Percentiles rank a stretch among this genome's conserved stretches.
Evolutionary conservation across 2,888 invertebrate genomes (phyloP).

Genomic region (Thymelicus acteon): DNA sequence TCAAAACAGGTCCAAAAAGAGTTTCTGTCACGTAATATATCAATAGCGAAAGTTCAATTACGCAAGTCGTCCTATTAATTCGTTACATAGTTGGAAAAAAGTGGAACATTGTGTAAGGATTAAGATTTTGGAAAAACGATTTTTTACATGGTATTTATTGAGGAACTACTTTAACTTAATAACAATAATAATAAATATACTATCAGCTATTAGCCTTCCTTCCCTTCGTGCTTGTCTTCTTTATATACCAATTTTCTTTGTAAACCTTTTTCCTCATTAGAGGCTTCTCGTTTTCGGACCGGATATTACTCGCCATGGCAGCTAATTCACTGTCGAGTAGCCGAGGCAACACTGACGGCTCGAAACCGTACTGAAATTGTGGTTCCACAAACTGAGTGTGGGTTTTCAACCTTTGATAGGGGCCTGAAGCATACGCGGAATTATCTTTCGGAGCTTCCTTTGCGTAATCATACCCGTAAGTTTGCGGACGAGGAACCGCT

Average conservation of each 20-base stretch:
- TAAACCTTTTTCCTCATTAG: constrained; percentile 74
- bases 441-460: constrained; percentile 61
- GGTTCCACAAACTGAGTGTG: constrained; percentile 77
- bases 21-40: constrained; percentile 72
- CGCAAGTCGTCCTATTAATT: constrained; percentile 50
- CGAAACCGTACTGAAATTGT: constrained; percentile 80
- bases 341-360: constrained; percentile 68
- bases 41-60: constrained; percentile 73
- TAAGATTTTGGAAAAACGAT: background rate
- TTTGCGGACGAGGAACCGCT: constrained; percentile 59
- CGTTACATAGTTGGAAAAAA: constrained; percentile 14
- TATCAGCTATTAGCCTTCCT: constrained; percentile 72
- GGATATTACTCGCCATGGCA: constrained; percentile 73
- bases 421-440: constrained; percentile 65
- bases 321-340: constrained; percentile 73
- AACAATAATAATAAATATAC: constrained; percentile 63
- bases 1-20: constrained; percentile 58
- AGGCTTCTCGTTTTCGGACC: constrained; percentile 71
- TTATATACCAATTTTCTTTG: constrained; percentile 79
- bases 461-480: constrained; percentile 63
- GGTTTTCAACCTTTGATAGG: constrained; percentile 57
- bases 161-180: constrained; percentile 39
- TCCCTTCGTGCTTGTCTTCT: constrained; percentile 72
- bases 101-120: constrained; percentile 10
- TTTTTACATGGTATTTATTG: constrained; percentile 24